Percentiles rank a stretch among this genome's conserved stretches.
phyloP scores from a whole-genome alignment of 2,797 vertebrate species.

The Hydrocynus forskahlii region DNA sequence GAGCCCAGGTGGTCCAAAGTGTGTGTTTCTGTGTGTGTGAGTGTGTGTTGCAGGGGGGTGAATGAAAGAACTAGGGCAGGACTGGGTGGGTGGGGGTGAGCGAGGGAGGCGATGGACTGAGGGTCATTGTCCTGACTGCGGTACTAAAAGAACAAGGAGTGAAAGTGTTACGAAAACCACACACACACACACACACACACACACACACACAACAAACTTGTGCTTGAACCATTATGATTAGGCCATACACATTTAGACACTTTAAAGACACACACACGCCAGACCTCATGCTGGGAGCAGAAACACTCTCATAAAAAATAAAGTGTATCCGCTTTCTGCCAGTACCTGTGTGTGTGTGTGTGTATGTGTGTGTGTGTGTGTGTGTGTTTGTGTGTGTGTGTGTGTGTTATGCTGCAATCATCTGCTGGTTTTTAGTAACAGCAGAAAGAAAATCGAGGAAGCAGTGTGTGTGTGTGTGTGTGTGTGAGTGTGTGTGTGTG shows the following conservation, averaged over 20 bases:
- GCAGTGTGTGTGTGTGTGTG: too few relatives aligned
- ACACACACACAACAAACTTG: neutral
- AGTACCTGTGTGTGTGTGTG: neutral
- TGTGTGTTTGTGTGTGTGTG: too few relatives aligned
- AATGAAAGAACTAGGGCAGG: neutral
- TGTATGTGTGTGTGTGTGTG: too few relatives aligned
- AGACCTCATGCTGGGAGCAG: neutral
- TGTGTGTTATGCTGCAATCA: too few relatives aligned
- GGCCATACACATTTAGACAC: neutral
- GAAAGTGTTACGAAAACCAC: neutral
- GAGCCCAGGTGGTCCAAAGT: constrained; percentile 4
- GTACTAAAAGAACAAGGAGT: neutral
- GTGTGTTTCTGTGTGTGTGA: too few relatives aligned
- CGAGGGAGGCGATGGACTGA: constrained; percentile 5
- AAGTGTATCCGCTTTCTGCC: neutral
- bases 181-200: neutral
- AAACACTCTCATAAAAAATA: neutral
- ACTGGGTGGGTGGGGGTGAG: too few relatives aligned
- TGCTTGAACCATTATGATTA: neutral
- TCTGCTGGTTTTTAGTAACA: too few relatives aligned
- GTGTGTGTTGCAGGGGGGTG: neutral
- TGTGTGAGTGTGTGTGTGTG: too few relatives aligned
- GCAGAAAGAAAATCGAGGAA: too few relatives aligned
- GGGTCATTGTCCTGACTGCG: constrained; percentile 17
- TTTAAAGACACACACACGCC: constrained; percentile 10